Evolutionary conservation across 2,113 vertebrate genomes (phyloP).

Genomic region (Gallinago media): DNA sequence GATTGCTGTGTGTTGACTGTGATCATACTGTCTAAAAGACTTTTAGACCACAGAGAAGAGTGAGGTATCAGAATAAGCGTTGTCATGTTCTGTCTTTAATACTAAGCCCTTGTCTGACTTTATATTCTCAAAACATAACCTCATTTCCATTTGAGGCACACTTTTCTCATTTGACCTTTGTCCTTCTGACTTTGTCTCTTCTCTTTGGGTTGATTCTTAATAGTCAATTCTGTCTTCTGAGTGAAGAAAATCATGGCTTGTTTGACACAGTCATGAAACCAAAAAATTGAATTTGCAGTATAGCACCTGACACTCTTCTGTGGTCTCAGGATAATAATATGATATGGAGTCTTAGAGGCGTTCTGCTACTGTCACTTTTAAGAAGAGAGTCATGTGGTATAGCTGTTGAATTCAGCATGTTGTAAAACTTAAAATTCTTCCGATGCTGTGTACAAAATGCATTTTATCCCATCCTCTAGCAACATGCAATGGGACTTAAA

Average conservation of each 20-base stretch:
- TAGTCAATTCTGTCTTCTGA: neutral
- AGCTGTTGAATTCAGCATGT: neutral
- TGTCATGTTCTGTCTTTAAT: neutral
- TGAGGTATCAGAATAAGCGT: neutral
- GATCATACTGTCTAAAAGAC: neutral
- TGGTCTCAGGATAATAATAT: neutral
- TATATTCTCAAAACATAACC: neutral
- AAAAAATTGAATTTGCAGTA: neutral
- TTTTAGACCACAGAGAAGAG: neutral
- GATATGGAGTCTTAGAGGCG: accelerated
- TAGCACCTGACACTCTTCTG: neutral
- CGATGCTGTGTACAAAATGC: neutral
- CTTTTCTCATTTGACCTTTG: neutral
- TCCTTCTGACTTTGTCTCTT: neutral
- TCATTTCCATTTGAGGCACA: neutral
- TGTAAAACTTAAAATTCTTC: neutral
- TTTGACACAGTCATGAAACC: neutral
- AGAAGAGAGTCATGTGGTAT: neutral
- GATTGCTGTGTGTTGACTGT: neutral
- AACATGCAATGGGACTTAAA: neutral
- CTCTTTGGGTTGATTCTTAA: neutral
- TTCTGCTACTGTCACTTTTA: neutral
- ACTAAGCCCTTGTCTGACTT: neutral
- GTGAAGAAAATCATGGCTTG: neutral
- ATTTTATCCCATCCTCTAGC: neutral